phyloP scores from a whole-genome alignment of 2,113 vertebrate genomes.

The Emberiza fucata region DNA sequence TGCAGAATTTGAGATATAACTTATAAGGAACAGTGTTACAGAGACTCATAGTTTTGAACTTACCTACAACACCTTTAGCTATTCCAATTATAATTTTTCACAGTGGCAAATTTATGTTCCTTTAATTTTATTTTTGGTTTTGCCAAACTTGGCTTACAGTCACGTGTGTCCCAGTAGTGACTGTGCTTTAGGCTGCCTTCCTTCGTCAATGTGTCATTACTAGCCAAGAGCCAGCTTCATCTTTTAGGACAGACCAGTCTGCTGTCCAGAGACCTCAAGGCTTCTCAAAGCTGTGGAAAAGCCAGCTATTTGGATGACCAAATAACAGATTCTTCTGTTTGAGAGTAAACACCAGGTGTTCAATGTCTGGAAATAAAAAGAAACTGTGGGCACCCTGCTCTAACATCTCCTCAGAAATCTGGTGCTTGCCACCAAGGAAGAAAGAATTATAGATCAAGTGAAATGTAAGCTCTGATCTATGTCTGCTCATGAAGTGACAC shows the following conservation, averaged over 20 bases:
- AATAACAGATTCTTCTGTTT: background rate
- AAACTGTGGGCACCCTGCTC: background rate
- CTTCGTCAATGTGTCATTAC: background rate
- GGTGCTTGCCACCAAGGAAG: background rate
- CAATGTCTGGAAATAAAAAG: background rate
- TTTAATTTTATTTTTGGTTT: background rate
- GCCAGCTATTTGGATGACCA: background rate
- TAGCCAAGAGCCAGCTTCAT: background rate
- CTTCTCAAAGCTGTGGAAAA: background rate
- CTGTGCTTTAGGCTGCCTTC: background rate
- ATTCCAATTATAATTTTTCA: conserved; percentile 21
- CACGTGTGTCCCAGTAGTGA: background rate
- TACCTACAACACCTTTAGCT: background rate
- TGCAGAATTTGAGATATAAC: background rate
- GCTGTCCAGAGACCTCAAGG: background rate
- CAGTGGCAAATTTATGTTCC: background rate
- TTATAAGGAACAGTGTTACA: background rate
- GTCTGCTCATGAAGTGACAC: background rate
- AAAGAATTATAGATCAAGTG: background rate
- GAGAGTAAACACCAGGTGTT: background rate
- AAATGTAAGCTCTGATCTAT: background rate
- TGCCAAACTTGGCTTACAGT: background rate
- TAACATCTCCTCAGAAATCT: background rate
- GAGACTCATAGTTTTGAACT: background rate
- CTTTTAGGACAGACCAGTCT: background rate